phyloP scores from a whole-genome alignment of 2,888 invertebrate species.

The Gasteruption jaculator region DNA sequence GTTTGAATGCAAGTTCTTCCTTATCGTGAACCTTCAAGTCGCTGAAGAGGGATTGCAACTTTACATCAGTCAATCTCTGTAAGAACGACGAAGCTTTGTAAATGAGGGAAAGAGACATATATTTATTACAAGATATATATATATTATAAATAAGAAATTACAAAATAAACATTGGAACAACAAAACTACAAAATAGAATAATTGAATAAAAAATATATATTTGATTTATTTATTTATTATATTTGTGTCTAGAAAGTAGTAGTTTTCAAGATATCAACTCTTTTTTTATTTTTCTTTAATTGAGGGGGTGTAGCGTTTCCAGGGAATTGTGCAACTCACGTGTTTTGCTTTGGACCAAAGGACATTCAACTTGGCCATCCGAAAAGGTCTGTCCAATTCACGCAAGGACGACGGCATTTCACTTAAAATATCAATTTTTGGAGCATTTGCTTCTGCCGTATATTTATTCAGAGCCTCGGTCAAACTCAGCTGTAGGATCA shows the following conservation, averaged over 20 bases:
- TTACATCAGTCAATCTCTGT: conserved; percentile 77
- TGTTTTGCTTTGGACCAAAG: conserved; percentile 88
- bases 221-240: background rate
- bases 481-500: no score
- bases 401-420: conserved; percentile 55
- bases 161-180: background rate
- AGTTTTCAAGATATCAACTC: no score
- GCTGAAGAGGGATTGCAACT: conserved; percentile 80
- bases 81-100: conserved; percentile 22
- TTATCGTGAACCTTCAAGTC: conserved; percentile 91
- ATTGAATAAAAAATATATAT: background rate
- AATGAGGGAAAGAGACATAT: background rate
- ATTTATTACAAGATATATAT: conserved; percentile 3
- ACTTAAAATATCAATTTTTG: conserved; percentile 45
- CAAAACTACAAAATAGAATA: background rate
- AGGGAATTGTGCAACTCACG: conserved; percentile 56
- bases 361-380: conserved; percentile 86
- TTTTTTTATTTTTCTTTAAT: no score
- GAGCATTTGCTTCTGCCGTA: conserved; percentile 58
- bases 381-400: conserved; percentile 76
- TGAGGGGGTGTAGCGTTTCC: conserved; percentile 26
- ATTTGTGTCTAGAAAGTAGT: conserved; percentile 3
- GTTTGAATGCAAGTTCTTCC: conserved; percentile 82
- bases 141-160: background rate
- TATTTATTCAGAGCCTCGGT: conserved; percentile 60